Base-by-base conservation (phyloP, 92 coral and sea anemone species). In the Epizoanthus illoricatus region DNA sequence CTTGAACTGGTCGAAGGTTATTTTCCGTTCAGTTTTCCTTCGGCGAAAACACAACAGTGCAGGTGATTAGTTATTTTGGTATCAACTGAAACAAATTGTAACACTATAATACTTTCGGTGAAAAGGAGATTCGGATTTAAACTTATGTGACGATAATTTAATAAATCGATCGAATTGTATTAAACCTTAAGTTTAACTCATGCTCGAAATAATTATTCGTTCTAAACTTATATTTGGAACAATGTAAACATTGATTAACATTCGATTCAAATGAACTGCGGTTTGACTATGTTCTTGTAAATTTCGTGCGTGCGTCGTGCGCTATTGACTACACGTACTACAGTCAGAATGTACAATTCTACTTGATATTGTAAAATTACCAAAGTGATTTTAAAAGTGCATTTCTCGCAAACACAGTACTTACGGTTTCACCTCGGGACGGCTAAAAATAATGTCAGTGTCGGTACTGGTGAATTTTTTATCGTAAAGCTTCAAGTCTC, bases 401-500 rank as follows among this genome's bases (percentile, higher is more conserved):
- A 4, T 57, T 49, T 1, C 13, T 2, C 56, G 11, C 1, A 49
- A 15, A 49, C 15, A 8, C 1, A 49, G 6, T 24, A 63, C 93
- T 81, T 84, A 95, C 98, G 87, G 33, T 79, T 95, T 95, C 7
- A 95, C 98, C 87, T 95, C 98, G 24, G 94, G 92, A 73, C 98
- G 70, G 88, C 71, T 95, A 65, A 95, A 95, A 24, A 95, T 92
- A n/a, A 95, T 95, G 80, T 95, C 98, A 7, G 94, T 87, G 82
- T 95, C 97, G 9, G 98, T 95, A 33, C 85, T 65, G 1, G 98
- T 95, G 61, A 95, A 87, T 72, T 91, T 89, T 82, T 90, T 92
- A 81, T 89, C 94, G 81, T 90, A 85, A 41, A 95, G 58, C 69
- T 95, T 92, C 79, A 92, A 87, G 82, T 95, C 97, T 28, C 91